These are phyloP conservation scores for Ditula angustiorana DNA, from an alignment of 2,888 invertebrate genomes.

Conservation along the genomic window DNA sequence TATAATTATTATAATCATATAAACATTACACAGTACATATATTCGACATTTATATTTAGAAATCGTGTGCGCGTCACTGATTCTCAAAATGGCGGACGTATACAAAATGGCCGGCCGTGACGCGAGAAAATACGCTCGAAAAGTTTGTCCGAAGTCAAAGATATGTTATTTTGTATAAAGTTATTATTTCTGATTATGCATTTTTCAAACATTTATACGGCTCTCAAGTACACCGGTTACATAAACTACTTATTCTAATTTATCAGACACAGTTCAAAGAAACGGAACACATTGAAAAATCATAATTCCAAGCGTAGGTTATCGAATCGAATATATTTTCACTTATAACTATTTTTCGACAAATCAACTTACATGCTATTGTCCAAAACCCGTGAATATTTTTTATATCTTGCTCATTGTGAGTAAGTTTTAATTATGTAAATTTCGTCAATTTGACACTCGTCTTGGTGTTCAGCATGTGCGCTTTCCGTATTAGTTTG, in stretches of 20 bases:
- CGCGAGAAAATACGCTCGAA: constrained; percentile 7
- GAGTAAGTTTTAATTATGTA: not conserved
- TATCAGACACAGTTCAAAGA: constrained; percentile 34
- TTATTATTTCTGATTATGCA: constrained; percentile 45
- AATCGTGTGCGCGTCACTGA: constrained; percentile 18
- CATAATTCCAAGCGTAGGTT: constrained; percentile 40
- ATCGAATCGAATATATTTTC: constrained; percentile 38
- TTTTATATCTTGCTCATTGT: too few species aligned
- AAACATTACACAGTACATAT: constrained; percentile 35
- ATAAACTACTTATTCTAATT: constrained; percentile 46
- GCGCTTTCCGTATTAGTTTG: not conserved
- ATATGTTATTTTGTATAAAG: constrained; percentile 50
- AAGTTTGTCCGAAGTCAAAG: constrained; percentile 45
- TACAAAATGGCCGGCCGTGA: constrained; percentile 16
- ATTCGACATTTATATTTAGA: constrained; percentile 25
- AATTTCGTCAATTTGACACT: not conserved
- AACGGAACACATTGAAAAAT: constrained; percentile 45
- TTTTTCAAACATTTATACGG: constrained; percentile 22
- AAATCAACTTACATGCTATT: constrained; percentile 39
- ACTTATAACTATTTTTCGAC: constrained; percentile 34
- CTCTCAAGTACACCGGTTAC: constrained; percentile 34
- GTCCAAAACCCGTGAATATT: constrained; percentile 37
- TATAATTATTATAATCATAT: constrained; percentile 32
- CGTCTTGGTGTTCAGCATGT: not conserved
- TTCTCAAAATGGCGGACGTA: constrained; percentile 21